A percentile compares a stretch with the other conserved stretches of the same genome.
Conservation (phyloP, 2,888 invertebrate species). For the Polietes domitor region DNA sequence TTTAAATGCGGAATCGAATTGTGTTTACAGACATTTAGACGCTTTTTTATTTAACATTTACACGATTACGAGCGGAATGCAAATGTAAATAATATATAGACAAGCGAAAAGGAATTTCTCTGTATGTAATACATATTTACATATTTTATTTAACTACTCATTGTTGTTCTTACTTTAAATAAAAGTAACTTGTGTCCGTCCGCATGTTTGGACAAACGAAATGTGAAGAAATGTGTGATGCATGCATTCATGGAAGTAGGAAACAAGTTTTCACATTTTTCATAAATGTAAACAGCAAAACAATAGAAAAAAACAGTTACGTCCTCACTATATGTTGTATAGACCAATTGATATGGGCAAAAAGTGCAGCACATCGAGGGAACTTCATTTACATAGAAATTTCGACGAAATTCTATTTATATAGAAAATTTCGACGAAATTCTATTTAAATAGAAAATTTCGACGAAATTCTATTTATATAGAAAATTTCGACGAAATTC, state of each 20-base stretch:
- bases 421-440: too few species aligned
- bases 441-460: too few species aligned
- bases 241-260: too few species aligned
- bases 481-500: too few species aligned
- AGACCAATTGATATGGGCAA: too few species aligned
- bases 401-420: too few species aligned
- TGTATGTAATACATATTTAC: neutral
- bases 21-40: constrained; percentile 63
- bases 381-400: too few species aligned
- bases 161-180: neutral
- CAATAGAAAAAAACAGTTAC: neutral
- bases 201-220: neutral
- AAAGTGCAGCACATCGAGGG: too few species aligned
- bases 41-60: constrained; percentile 56
- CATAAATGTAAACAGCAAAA: neutral
- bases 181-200: constrained; percentile 12
- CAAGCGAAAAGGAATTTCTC: neutral
- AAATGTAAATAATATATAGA: constrained; percentile 5
- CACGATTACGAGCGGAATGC: constrained; percentile 46
- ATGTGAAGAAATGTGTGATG: too few species aligned
- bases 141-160: neutral
- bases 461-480: too few species aligned
- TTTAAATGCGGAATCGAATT: constrained; percentile 59
- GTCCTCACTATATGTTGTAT: too few species aligned
- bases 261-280: neutral